Conservation (phyloP, 2,113 vertebrate genomes). For the Bombycilla garrulus region DNA sequence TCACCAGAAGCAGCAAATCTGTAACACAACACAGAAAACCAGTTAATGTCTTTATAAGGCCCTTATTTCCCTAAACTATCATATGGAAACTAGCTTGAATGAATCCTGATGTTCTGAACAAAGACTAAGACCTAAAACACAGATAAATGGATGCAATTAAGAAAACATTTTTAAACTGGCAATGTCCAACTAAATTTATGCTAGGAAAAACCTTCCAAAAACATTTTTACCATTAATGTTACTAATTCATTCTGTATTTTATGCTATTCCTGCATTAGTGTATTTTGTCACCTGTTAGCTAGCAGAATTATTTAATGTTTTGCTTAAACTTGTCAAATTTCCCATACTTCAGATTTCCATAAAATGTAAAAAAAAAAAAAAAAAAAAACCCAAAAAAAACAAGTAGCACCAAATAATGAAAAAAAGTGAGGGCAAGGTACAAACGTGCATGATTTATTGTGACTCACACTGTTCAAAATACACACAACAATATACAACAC, state of each 20-base stretch:
- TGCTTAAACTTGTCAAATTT: not conserved
- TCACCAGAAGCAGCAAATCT: conserved; percentile 97
- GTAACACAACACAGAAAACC: not conserved
- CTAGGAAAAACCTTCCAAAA: not conserved
- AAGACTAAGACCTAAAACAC: not conserved
- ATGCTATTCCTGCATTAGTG: not conserved
- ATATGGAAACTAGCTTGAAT: not conserved
- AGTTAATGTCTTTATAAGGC: not conserved
- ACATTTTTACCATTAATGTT: not conserved
- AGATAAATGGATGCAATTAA: not conserved
- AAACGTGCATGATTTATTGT: not conserved
- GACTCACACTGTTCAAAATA: not conserved
- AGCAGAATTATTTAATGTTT: not conserved
- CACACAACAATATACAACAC: not conserved
- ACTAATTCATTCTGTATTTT: not conserved
- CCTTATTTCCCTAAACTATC: not conserved
- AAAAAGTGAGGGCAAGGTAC: not conserved
- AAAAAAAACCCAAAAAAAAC: not conserved
- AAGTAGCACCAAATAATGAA: not conserved
- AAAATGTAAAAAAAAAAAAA: not conserved
- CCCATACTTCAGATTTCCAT: not conserved
- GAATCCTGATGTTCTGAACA: not conserved
- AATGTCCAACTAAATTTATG: not conserved
- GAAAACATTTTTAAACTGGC: not conserved
- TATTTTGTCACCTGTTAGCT: not conserved